Base-by-base conservation (phyloP, 1,140 invertebrate genomes). In the Centruroides vittatus region DNA sequence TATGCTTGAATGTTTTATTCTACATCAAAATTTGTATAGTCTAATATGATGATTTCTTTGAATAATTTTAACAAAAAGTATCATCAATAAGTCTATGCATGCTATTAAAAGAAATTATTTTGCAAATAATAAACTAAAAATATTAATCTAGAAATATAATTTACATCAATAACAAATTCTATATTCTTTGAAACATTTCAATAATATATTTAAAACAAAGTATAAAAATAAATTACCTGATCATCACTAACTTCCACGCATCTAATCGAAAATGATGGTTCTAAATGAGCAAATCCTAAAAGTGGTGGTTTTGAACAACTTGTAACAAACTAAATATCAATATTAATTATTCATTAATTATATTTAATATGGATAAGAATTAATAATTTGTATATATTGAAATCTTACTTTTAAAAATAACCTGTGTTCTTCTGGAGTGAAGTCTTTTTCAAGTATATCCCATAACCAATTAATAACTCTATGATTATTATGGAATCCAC, bases 191-290 rank as follows among this genome's bases (percentile, higher is more conserved):
- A 23, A 23, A 23, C 23, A 23, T 23, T 23, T 23, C 23, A 23
- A 23, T 23, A 23, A 23, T 23, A 23, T 23, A 23, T 23, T 23
- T 23, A 23, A 23, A 23, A 23, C 23, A 23, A 23, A 23, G 23
- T 23, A 23, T 23, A 23, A 23, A 36, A 35, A 13, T 11, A 23
- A 35, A 49, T 48, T 61, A 65, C 78, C 79, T 98, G 93, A 72
- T 99, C 95, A 73, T 99, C 95, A 35, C 89, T 88, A 55, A 98
- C 94, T 82, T 99, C 95, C 5, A 99, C 93, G 78, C 96, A 99
- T 62, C 97, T 84, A 70, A 99, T 98, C 0, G 95, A 98, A 78
- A 99, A 99, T 11, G 93, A 93, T 5, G 97, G 97, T 72, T 99
- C 95, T 47, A 99, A 77, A 74, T 98, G 86, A 11, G 92, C 88